Percentiles rank a stretch among this genome's conserved stretches.
Conservation (phyloP, 2,888 invertebrate genomes). For the Lapara coniferarum region DNA sequence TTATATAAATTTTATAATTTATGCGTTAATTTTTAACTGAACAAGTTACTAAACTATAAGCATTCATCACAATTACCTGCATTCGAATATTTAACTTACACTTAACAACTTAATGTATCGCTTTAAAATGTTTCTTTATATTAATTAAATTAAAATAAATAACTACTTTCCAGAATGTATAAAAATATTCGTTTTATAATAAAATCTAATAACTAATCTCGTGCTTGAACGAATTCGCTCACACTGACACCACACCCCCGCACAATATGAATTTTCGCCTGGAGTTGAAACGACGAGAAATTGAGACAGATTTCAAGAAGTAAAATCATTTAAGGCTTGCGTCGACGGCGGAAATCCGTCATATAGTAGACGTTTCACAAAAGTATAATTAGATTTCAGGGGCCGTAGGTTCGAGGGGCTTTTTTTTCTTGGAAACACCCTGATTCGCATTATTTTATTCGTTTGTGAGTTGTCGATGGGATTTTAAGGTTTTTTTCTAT, state of each 20-base stretch:
- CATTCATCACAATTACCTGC: too few species aligned
- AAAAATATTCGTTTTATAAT: not conserved
- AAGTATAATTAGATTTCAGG: conserved; percentile 54
- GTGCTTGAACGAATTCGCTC: conserved; percentile 30
- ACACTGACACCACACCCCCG: conserved; percentile 39
- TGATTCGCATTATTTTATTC: conserved; percentile 34
- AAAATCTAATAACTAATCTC: conserved; percentile 2
- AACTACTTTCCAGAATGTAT: too few species aligned
- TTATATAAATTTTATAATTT: too few species aligned
- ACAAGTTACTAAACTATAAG: too few species aligned
- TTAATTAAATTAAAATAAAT: too few species aligned
- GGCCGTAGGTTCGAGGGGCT: conserved; percentile 42
- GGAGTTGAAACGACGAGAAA: conserved; percentile 58
- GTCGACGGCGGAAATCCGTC: conserved; percentile 61
- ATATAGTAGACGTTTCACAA: conserved; percentile 52
- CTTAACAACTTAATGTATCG: too few species aligned
- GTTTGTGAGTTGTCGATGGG: conserved; percentile 2
- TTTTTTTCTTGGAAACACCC: conserved; percentile 32
- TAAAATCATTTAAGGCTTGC: conserved; percentile 61
- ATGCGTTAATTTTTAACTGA: too few species aligned
- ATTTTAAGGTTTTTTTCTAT: not conserved
- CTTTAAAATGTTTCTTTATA: too few species aligned
- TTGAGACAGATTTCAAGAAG: conserved; percentile 68
- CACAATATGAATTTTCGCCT: conserved; percentile 65
- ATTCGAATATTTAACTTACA: too few species aligned